A percentile compares a stretch with the other conserved stretches of the same genome.
Conservation (phyloP, 2,113 vertebrate genomes). For the Tapirus terrestris region DNA sequence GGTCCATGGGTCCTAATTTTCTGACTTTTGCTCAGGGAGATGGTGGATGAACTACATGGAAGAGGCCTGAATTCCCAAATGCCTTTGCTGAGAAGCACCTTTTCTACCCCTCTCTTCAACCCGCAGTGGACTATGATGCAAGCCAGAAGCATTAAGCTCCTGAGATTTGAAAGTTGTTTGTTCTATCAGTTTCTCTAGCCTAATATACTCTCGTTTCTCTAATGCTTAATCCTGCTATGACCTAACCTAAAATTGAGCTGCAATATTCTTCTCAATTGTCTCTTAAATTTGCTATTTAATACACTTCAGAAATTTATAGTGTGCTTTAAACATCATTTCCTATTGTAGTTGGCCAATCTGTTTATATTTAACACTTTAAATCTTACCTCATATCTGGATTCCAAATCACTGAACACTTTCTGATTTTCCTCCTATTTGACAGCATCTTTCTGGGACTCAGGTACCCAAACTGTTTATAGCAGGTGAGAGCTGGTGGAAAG, state of each 20-base stretch:
- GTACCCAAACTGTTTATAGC: slow-evolving; percentile 1
- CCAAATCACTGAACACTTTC: slow-evolving; percentile 60
- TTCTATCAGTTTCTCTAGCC: background rate
- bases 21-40: background rate
- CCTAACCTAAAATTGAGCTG: background rate
- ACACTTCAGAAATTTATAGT: background rate
- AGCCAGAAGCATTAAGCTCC: background rate
- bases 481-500: slow-evolving; percentile 12
- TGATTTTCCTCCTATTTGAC: slow-evolving; percentile 65
- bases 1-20: background rate
- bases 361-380: slow-evolving; percentile 64
- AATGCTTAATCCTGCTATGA: background rate
- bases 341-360: background rate
- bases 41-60: background rate
- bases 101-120: background rate
- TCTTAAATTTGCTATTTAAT: slow-evolving; percentile 7
- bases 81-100: background rate
- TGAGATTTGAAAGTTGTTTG: background rate
- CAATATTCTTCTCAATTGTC: background rate
- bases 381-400: slow-evolving; percentile 56
- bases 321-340: background rate
- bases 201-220: background rate
- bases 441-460: slow-evolving; percentile 58
- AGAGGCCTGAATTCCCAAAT: background rate
- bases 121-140: background rate